phyloP scores from a whole-genome alignment of 2,888 invertebrate genomes.

The Lasioglossum leucozonium region DNA sequence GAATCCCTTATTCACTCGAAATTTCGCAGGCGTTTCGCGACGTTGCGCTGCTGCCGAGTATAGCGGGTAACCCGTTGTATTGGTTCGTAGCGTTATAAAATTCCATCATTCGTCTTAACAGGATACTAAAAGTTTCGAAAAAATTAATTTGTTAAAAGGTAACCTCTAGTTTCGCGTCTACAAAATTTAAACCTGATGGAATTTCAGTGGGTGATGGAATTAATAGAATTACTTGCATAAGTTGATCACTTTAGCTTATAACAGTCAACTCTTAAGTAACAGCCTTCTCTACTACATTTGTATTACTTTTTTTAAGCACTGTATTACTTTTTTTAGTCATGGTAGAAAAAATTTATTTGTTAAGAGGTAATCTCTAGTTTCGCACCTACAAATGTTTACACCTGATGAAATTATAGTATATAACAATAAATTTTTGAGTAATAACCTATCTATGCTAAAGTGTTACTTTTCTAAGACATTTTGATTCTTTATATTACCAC shows the following conservation, averaged over 20 bases:
- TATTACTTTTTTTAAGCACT: no score
- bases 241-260: background rate
- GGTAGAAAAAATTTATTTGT: no score
- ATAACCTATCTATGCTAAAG: no score
- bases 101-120: background rate
- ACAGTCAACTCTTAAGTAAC: no score
- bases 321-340: no score
- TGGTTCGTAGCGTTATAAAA: slow-evolving; percentile 15
- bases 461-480: background rate
- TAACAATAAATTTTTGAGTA: no score
- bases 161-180: background rate
- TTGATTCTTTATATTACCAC: no score
- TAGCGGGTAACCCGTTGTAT: background rate
- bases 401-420: no score
- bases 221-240: background rate
- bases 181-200: background rate
- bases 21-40: slow-evolving; percentile 24
- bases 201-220: background rate
- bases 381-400: no score
- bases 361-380: no score
- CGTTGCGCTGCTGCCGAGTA: background rate
- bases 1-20: slow-evolving; percentile 43
- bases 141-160: background rate
- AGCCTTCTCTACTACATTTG: no score
- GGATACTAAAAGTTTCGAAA: background rate